Base-by-base conservation (phyloP, 2,113 vertebrate species). In the Oreochromis spilurus region DNA sequence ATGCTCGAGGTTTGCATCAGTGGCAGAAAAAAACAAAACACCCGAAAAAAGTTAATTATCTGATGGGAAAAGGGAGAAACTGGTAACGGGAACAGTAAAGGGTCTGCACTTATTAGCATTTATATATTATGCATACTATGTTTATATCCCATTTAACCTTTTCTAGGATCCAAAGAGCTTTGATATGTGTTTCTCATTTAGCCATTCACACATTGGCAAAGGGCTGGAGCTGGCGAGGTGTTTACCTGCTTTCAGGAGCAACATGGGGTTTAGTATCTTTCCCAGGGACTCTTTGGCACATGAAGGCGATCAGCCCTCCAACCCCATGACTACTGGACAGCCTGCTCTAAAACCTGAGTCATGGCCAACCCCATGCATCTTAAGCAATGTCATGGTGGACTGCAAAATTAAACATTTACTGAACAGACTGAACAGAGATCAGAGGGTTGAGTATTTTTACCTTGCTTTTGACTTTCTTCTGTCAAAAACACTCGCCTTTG, bases 401-500 rank as follows among this genome's bases (percentile, higher is more conserved):
- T 5, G 45, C 72, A 77, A 52, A 77, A 50, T 50, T 77, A 31
- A 52, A 50, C 72, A 52, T 77, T 77, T 52, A 77, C 26, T 77
- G 70, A 77, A 50, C 14, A 50, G 24, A 29, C 24, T 50, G 43
- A 75, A 50, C 16, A 77, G 24, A 31, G 26, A 77, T 77, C 43
- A 77, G 70, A 24, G 26, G 58, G 24, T 75, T 89, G 21, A 79
- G 52, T 17, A 34, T 50, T 82, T 4, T 26, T 75, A 70, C 9
- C 14, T 81, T 65, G 57, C 43, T 80, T 82, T 86, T 75, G 40
- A 87, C 43, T 82, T 81, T 70, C 36, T 77, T 86, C 48, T 79
- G 31, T 90, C 78, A 80, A 54, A 93, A 79, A 54, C 77, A 81
- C 62, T 83, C 55, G n/a, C 58, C 81, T 88, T 55, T 83, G 7